Percentiles rank a stretch among this genome's conserved stretches.
phyloP scores from a whole-genome alignment of 1,140 invertebrate genomes.

The Bradynema listronoti region DNA sequence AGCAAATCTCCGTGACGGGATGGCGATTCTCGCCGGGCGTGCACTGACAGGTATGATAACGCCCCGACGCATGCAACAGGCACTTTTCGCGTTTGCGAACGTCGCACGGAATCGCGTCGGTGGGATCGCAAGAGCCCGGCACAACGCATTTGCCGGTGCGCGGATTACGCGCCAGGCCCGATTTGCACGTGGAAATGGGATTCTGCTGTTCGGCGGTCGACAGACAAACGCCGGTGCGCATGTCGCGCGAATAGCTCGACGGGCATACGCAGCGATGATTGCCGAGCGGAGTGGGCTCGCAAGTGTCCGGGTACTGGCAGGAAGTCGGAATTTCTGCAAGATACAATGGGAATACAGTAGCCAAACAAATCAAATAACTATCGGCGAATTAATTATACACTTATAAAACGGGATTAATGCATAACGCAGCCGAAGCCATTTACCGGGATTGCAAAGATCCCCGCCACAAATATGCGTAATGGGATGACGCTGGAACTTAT shows the following conservation, averaged over 20 bases:
- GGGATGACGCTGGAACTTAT: conserved; percentile 50
- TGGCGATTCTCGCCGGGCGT: conserved; percentile 44
- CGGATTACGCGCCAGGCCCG: conserved; percentile 47
- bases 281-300: conserved; percentile 29
- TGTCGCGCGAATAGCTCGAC: conserved; percentile 41
- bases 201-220: conserved; percentile 4
- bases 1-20: conserved; percentile 53
- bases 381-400: too few species aligned
- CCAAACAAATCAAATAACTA: too few species aligned
- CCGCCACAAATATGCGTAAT: conserved; percentile 54
- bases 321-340: conserved; percentile 48
- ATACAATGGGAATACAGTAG: too few species aligned
- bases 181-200: conserved; percentile 31
- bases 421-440: conserved; percentile 29
- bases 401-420: conserved; percentile 22
- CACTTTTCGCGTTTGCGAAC: conserved; percentile 52
- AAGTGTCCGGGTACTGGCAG: conserved; percentile 48
- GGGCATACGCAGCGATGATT: conserved; percentile 54
- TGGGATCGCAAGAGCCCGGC: conserved; percentile 53
- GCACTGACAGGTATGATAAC: conserved; percentile 56
- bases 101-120: conserved; percentile 41
- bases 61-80: conserved; percentile 47
- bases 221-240: conserved; percentile 44
- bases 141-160: conserved; percentile 40
- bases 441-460: conserved; percentile 50